Conservation (phyloP, 2,797 vertebrate genomes). For the Mus minutoides region DNA sequence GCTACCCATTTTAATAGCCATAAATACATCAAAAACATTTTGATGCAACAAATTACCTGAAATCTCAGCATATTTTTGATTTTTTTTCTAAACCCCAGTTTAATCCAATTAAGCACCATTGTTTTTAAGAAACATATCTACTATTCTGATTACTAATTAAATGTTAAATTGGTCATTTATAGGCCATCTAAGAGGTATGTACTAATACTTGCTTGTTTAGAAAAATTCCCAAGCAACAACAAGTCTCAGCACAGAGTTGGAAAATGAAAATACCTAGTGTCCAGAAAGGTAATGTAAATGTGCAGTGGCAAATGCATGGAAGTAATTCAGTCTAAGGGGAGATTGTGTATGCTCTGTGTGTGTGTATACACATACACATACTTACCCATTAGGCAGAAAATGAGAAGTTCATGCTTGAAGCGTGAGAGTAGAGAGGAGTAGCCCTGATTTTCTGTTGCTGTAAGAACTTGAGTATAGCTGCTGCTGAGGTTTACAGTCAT, state of each 20-base stretch:
- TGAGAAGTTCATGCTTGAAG: slow-evolving; percentile 10
- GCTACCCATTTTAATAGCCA: slow-evolving; percentile 17
- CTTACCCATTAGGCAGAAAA: neutral
- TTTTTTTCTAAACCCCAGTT: neutral
- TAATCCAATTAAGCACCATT: slow-evolving; percentile 9
- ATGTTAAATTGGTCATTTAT: neutral
- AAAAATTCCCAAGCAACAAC: neutral
- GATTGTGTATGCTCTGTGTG: neutral
- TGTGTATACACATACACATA: too few species aligned
- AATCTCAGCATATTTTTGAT: too few species aligned
- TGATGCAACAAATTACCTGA: neutral
- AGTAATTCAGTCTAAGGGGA: neutral
- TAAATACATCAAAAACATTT: slow-evolving; percentile 39
- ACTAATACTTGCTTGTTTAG: neutral
- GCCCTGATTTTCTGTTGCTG: neutral
- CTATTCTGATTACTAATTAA: neutral
- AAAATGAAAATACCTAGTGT: slow-evolving; percentile 18
- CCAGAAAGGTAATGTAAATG: neutral
- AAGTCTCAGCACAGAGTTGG: neutral
- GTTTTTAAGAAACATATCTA: neutral
- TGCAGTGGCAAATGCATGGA: neutral
- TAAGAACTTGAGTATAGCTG: neutral
- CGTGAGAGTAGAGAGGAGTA: neutral
- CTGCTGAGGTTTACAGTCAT: neutral
- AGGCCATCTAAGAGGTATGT: neutral